Conservation (phyloP, 2,113 vertebrate species). For the Pao palembangensis region DNA sequence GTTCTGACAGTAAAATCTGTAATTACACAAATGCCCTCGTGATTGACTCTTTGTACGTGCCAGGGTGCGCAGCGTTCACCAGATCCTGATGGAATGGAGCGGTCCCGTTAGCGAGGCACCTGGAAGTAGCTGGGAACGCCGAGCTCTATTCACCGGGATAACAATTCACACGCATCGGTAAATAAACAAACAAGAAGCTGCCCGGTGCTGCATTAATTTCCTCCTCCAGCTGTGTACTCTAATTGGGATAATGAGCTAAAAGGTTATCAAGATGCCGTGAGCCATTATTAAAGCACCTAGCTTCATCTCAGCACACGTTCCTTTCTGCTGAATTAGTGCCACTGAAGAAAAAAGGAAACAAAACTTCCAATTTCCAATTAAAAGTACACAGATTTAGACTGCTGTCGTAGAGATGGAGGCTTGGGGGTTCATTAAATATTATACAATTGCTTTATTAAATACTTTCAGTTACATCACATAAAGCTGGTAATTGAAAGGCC, state of each 20-base stretch:
- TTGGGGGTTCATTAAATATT: too few species aligned
- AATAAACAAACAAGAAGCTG: slow-evolving; percentile 72
- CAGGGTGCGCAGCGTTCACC: background rate
- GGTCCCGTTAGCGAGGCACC: background rate
- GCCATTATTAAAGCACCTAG: slow-evolving; percentile 63
- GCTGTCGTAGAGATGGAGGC: too few species aligned
- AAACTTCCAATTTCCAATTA: too few species aligned
- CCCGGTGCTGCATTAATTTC: slow-evolving; percentile 66
- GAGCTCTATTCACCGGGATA: slow-evolving; percentile 56
- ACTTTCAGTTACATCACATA: too few species aligned
- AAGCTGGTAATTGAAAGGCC: too few species aligned
- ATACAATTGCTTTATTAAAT: too few species aligned
- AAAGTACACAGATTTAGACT: too few species aligned
- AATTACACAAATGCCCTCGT: slow-evolving; percentile 8
- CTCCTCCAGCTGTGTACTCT: slow-evolving; percentile 74
- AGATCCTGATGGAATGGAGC: slow-evolving; percentile 17
- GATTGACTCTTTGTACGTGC: slow-evolving; percentile 9
- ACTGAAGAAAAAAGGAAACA: background rate
- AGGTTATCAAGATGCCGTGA: slow-evolving; percentile 70
- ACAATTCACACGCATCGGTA: slow-evolving; percentile 49
- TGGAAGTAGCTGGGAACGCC: slow-evolving; percentile 22
- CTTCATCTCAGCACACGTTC: slow-evolving; percentile 21
- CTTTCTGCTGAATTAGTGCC: background rate
- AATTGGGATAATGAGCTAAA: slow-evolving; percentile 77
- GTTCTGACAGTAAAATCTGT: slow-evolving; percentile 14